Evolutionary conservation across 2,888 invertebrate species (phyloP).

Genomic region (Rosalia funebris): DNA sequence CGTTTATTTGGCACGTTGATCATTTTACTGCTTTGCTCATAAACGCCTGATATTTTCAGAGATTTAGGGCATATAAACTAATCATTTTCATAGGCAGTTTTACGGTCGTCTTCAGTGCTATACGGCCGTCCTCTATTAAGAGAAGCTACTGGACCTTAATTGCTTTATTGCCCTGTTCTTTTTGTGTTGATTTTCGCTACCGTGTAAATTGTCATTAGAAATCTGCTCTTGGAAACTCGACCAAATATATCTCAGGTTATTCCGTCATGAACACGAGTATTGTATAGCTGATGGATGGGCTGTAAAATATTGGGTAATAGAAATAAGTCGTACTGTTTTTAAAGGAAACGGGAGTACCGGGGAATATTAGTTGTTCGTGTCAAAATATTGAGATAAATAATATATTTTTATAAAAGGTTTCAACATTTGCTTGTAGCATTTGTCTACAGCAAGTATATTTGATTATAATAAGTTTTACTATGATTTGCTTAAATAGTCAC

Average conservation of each 20-base stretch:
- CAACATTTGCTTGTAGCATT: too few species aligned
- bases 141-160: slow-evolving; percentile 29
- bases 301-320: background rate
- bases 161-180: slow-evolving; percentile 25
- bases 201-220: background rate
- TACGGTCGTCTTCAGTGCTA: slow-evolving; percentile 27
- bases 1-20: slow-evolving; percentile 24
- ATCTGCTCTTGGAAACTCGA: background rate
- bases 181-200: slow-evolving; percentile 11
- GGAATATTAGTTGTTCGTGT: slow-evolving; percentile 1
- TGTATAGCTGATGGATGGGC: background rate
- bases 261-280: background rate
- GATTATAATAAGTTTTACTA: too few species aligned
- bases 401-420: background rate
- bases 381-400: background rate
- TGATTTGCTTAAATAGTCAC: too few species aligned
- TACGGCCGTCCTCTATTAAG: slow-evolving; percentile 16
- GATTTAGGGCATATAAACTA: slow-evolving; percentile 34
- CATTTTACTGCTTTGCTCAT: slow-evolving; percentile 22
- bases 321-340: background rate
- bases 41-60: slow-evolving; percentile 31
- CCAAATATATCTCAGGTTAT: background rate
- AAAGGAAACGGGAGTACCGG: background rate
- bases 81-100: slow-evolving; percentile 32
- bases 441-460: too few species aligned